These are phyloP conservation scores for Porphyrio hochstetteri DNA, from an alignment of 2,113 vertebrate species.

Conservation along the genomic window DNA sequence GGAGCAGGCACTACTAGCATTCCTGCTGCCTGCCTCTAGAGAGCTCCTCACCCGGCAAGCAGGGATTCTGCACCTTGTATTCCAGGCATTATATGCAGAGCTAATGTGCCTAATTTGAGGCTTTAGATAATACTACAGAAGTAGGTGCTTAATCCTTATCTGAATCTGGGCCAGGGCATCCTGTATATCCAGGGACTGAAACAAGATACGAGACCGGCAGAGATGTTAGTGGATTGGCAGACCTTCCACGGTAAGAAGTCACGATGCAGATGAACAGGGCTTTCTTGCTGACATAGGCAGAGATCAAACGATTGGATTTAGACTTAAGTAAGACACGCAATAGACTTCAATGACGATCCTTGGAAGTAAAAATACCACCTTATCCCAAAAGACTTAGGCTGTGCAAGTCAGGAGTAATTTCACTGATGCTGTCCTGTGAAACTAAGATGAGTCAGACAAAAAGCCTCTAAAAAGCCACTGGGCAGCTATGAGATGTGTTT, in stretches of 20 bases:
- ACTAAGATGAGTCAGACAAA: background rate
- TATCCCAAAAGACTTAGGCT: conserved; percentile 3
- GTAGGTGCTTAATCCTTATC: conserved; percentile 64
- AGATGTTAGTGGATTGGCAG: conserved; percentile 14
- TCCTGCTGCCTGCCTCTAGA: background rate
- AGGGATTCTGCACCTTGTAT: background rate
- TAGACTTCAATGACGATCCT: background rate
- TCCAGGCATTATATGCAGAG: conserved; percentile 25
- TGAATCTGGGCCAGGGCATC: conserved; percentile 52
- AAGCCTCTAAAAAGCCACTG: fast-evolving
- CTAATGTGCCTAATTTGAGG: conserved; percentile 57
- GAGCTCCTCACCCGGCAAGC: background rate
- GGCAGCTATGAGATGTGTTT: background rate
- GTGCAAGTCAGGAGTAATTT: conserved; percentile 21
- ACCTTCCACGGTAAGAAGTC: background rate
- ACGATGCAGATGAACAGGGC: conserved; percentile 1
- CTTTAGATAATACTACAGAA: conserved; percentile 58
- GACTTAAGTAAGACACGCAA: conserved; percentile 20
- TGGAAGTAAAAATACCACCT: conserved; percentile 28
- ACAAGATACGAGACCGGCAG: background rate
- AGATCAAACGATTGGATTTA: conserved; percentile 50
- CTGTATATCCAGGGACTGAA: conserved; percentile 35
- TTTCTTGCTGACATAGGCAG: conserved; percentile 31
- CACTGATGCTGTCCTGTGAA: background rate
- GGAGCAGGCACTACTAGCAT: background rate